These are phyloP conservation scores for Raja brachyura DNA, from an alignment of 2,113 vertebrate species.

Conservation along the genomic window DNA sequence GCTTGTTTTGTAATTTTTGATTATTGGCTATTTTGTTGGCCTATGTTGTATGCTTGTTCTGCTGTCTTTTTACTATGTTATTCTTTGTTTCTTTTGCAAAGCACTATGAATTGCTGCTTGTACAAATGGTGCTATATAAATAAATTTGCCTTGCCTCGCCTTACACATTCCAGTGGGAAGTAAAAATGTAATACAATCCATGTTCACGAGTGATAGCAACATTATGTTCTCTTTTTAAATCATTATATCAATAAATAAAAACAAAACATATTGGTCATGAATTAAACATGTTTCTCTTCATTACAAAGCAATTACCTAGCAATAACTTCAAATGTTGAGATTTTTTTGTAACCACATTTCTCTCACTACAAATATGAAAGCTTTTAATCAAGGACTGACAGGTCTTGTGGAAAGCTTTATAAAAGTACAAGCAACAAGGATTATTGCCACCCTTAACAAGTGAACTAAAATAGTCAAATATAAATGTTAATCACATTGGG, in stretches of 20 bases:
- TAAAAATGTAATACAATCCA: neutral
- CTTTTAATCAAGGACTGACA: neutral
- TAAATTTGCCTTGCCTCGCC: no score
- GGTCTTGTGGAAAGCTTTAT: neutral
- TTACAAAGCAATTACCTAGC: neutral
- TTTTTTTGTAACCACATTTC: neutral
- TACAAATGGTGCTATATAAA: no score
- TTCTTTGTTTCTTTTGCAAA: no score
- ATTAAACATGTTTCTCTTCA: neutral
- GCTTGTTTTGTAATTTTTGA: no score
- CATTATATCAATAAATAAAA: neutral
- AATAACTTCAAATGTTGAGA: neutral
- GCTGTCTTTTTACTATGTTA: no score
- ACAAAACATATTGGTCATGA: neutral
- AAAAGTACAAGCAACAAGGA: neutral
- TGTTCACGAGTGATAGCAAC: neutral
- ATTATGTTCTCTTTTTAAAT: neutral
- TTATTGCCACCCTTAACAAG: neutral
- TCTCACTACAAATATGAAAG: neutral
- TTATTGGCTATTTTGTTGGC: no score
- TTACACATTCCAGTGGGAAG: neutral
- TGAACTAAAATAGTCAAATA: neutral
- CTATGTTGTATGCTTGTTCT: no score
- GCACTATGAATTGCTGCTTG: no score
- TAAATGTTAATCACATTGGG: neutral